phyloP scores from a whole-genome alignment of 2,888 invertebrate genomes.

The Leptinotarsa tumamoca region DNA sequence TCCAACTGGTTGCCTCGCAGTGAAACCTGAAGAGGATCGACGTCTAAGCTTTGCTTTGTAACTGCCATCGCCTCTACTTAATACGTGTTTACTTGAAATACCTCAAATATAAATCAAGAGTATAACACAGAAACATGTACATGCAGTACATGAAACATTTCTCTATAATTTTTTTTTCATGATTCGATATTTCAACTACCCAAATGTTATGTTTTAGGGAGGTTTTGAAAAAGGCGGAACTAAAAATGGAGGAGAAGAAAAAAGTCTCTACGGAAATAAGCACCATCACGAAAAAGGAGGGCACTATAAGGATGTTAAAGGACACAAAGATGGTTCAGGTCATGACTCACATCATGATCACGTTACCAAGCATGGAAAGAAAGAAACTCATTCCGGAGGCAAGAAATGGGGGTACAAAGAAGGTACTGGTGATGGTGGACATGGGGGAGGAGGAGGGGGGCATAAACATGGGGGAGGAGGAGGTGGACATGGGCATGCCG shows the following conservation, averaged over 20 bases:
- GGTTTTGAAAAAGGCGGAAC: slow-evolving; percentile 71
- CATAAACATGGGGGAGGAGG: slow-evolving; percentile 34
- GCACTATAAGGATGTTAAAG: slow-evolving; percentile 70
- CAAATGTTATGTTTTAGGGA: slow-evolving; percentile 65
- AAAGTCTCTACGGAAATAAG: slow-evolving; percentile 72
- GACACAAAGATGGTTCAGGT: slow-evolving; percentile 71
- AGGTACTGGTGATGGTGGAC: slow-evolving; percentile 43
- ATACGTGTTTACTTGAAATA: no score
- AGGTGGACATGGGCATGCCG: neutral
- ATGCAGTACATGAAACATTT: no score
- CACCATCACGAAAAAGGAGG: slow-evolving; percentile 71
- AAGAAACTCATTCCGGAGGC: slow-evolving; percentile 65
- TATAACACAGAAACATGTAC: no score
- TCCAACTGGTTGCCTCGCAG: no score
- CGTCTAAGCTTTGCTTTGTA: no score
- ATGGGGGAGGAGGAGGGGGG: slow-evolving; percentile 39
- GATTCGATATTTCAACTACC: neutral
- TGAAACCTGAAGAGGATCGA: no score
- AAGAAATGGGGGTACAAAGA: slow-evolving; percentile 69
- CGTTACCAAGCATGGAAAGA: slow-evolving; percentile 64
- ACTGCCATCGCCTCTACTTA: no score
- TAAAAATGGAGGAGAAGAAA: slow-evolving; percentile 68
- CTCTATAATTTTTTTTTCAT: neutral
- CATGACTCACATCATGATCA: slow-evolving; percentile 71
- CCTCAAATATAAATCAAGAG: no score